Conservation (phyloP, 2,888 invertebrate species). For the Hemicrepidius hirtus region DNA sequence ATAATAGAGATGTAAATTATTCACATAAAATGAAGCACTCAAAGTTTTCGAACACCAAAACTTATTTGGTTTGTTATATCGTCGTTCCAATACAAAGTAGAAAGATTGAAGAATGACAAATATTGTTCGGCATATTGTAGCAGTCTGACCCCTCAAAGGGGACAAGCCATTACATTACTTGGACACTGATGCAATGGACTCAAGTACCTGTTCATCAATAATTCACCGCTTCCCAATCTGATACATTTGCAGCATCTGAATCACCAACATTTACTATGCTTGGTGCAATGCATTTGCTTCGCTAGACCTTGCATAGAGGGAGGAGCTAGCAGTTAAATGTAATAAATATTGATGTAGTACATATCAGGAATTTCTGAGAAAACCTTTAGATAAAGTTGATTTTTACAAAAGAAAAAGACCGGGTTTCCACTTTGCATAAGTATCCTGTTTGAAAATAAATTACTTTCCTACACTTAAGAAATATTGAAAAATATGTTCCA, state of each 20-base stretch:
- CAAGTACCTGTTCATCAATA: conserved; percentile 71
- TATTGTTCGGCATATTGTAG: conserved; percentile 64
- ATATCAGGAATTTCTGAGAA: conserved; percentile 33
- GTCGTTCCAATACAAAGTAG: conserved; percentile 45
- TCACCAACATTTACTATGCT: conserved; percentile 57
- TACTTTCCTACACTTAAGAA: no score
- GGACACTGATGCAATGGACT: conserved; percentile 63
- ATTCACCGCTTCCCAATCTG: conserved; percentile 68
- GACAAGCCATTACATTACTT: conserved; percentile 63
- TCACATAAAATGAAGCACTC: no score
- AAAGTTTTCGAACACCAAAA: not conserved
- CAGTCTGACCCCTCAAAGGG: conserved; percentile 58
- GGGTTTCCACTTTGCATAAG: no score
- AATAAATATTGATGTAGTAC: conserved; percentile 43
- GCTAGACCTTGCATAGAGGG: conserved; percentile 27
- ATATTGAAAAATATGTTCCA: no score
- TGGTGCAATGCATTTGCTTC: conserved; percentile 40
- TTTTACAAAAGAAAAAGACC: not conserved
- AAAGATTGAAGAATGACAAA: conserved; percentile 67
- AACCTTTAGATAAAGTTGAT: conserved; percentile 8
- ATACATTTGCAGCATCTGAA: conserved; percentile 69
- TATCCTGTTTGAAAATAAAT: no score
- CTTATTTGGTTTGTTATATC: conserved; percentile 40
- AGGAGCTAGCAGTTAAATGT: conserved; percentile 40
- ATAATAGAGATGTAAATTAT: no score